Conservation (phyloP, 2,888 invertebrate genomes). For the Hypselothyrea guttata region DNA sequence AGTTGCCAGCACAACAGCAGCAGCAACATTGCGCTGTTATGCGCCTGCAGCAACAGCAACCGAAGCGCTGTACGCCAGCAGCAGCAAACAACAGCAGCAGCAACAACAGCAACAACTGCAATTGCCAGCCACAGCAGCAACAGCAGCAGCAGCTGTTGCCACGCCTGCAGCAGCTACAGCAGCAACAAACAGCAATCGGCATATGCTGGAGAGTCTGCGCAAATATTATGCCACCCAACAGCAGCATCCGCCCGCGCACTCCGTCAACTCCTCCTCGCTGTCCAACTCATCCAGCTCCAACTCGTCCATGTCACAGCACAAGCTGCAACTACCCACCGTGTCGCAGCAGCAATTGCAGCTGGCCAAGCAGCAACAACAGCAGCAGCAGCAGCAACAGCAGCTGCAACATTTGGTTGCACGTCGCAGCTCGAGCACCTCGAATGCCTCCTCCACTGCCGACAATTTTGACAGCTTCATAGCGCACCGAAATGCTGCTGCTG, state of each 20-base stretch:
- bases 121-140: constrained; percentile 28
- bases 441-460: constrained; percentile 78
- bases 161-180: constrained; percentile 28
- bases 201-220: constrained; percentile 79
- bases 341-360: constrained; percentile 27
- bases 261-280: constrained; percentile 77
- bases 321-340: constrained; percentile 58
- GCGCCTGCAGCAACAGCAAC: constrained; percentile 16
- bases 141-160: constrained; percentile 30
- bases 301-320: constrained; percentile 78
- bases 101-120: constrained; percentile 45
- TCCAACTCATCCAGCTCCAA: constrained; percentile 80
- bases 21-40: constrained; percentile 13
- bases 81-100: constrained; percentile 54
- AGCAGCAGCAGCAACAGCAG: constrained; percentile 46
- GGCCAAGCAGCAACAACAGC: constrained; percentile 52
- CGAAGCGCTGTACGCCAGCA: constrained; percentile 59
- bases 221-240: constrained; percentile 80
- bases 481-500: constrained; percentile 63
- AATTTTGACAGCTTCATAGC: constrained; percentile 80
- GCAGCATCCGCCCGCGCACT: constrained; percentile 73
- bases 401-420: constrained; percentile 58
- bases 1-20: constrained; percentile 4
- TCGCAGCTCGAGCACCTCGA: constrained; percentile 79
- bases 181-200: constrained; percentile 65